Percentiles rank a stretch among this genome's conserved stretches.
These are phyloP conservation scores for Fopius arisanus DNA, from an alignment of 1,140 invertebrate genomes.

Conservation along the genomic window DNA sequence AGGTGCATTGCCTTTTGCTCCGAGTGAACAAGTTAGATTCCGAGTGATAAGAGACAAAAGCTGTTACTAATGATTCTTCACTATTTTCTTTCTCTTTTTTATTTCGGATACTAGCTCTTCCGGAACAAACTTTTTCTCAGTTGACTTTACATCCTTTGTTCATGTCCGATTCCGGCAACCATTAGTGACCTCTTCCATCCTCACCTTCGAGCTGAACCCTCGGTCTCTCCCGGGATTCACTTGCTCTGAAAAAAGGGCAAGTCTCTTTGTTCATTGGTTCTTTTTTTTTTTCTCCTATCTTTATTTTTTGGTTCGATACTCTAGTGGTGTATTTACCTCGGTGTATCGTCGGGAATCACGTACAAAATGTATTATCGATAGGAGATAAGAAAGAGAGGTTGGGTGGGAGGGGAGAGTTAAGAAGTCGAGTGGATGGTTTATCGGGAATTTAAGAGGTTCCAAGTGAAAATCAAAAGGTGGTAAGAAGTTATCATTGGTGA, in stretches of 20 bases:
- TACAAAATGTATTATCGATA: conserved; percentile 26
- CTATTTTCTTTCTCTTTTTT: too few relatives aligned
- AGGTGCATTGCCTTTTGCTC: conserved; percentile 19
- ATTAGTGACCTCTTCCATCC: conserved; percentile 18
- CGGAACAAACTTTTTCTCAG: not conserved
- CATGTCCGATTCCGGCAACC: not conserved
- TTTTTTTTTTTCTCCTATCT: not conserved
- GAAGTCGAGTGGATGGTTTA: not conserved
- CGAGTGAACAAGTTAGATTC: not conserved
- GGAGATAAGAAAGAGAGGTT: not conserved
- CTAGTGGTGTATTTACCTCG: not conserved
- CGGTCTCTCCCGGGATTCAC: conserved; percentile 11
- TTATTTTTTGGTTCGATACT: not conserved
- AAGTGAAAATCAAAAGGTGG: not conserved
- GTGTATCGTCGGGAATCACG: conserved; percentile 4
- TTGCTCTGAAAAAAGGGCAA: not conserved
- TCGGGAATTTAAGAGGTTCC: not conserved
- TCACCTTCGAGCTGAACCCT: conserved; percentile 2
- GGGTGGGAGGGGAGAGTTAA: not conserved
- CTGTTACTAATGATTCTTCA: conserved; percentile 5
- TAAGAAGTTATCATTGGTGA: not conserved
- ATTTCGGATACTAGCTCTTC: not conserved
- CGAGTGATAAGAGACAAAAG: conserved; percentile 11
- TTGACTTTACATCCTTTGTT: conserved; percentile 17
- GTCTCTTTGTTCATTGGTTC: not conserved